A percentile compares a stretch with the other conserved stretches of the same genome.
phyloP scores from a whole-genome alignment of 2,888 invertebrate genomes.

The Hetaerina titia region DNA sequence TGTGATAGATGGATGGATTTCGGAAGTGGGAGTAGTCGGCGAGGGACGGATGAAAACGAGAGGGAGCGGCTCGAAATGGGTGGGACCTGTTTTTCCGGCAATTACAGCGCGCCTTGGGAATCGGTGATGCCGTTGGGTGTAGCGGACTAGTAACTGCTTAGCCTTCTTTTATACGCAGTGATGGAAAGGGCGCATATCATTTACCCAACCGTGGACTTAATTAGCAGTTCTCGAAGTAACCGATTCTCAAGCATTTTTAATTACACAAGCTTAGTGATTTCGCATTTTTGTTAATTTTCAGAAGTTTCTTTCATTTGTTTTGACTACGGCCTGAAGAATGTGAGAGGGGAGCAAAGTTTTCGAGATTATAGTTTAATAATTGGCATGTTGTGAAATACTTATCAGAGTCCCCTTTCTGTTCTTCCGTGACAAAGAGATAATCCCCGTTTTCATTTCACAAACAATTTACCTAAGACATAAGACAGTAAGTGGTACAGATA shows the following conservation, averaged over 20 bases:
- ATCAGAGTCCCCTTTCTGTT: too few species aligned
- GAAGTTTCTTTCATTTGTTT: too few species aligned
- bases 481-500: too few species aligned
- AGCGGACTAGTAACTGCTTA: background rate
- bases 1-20: background rate
- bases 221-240: background rate
- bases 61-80: background rate
- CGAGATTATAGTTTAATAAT: too few species aligned
- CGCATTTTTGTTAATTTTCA: too few species aligned
- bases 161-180: background rate
- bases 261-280: too few species aligned
- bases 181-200: background rate
- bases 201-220: background rate
- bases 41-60: background rate
- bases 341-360: too few species aligned
- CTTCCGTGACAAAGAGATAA: too few species aligned
- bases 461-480: too few species aligned
- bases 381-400: too few species aligned
- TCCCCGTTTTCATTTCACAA: too few species aligned
- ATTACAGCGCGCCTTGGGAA: slow-evolving; percentile 64
- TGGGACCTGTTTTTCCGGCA: slow-evolving; percentile 49
- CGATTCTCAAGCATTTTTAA: background rate
- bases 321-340: too few species aligned
- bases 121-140: slow-evolving; percentile 17
- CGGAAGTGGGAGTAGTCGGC: background rate